Evolutionary conservation across 2,888 invertebrate genomes (phyloP).

Genomic region (Philaethria dido): DNA sequence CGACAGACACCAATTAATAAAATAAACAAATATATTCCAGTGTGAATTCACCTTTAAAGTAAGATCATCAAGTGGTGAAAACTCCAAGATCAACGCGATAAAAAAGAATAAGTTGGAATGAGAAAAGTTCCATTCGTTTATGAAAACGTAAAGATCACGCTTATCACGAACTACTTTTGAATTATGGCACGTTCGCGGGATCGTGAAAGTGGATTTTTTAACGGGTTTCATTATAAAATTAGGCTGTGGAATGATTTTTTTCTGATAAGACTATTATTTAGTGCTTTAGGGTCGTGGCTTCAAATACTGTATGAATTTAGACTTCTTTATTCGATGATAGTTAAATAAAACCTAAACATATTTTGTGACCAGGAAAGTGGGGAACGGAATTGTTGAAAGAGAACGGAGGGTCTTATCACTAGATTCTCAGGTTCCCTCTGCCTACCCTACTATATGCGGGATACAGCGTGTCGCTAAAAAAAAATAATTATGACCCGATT

Average conservation of each 20-base stretch:
- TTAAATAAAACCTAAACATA: too few relatives aligned
- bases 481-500: too few relatives aligned
- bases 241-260: neutral
- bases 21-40: neutral
- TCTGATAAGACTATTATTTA: neutral
- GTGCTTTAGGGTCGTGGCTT: neutral
- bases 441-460: too few relatives aligned
- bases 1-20: too few relatives aligned
- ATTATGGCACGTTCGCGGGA: constrained; percentile 55
- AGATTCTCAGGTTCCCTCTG: too few relatives aligned
- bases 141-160: constrained; percentile 75
- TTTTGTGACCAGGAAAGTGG: too few relatives aligned
- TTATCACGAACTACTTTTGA: constrained; percentile 73
- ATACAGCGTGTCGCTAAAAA: too few relatives aligned
- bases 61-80: constrained; percentile 64
- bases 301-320: too few relatives aligned
- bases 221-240: constrained; percentile 19
- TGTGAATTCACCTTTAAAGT: constrained; percentile 45
- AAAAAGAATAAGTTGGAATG: constrained; percentile 77
- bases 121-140: constrained; percentile 79
- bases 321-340: too few relatives aligned
- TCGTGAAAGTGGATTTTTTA: constrained; percentile 34
- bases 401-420: too few relatives aligned
- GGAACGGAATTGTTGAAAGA: too few relatives aligned
- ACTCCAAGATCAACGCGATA: constrained; percentile 56